These are phyloP conservation scores for Nanorana parkeri DNA, from an alignment of 2,113 vertebrate species.

Conservation along the genomic window DNA sequence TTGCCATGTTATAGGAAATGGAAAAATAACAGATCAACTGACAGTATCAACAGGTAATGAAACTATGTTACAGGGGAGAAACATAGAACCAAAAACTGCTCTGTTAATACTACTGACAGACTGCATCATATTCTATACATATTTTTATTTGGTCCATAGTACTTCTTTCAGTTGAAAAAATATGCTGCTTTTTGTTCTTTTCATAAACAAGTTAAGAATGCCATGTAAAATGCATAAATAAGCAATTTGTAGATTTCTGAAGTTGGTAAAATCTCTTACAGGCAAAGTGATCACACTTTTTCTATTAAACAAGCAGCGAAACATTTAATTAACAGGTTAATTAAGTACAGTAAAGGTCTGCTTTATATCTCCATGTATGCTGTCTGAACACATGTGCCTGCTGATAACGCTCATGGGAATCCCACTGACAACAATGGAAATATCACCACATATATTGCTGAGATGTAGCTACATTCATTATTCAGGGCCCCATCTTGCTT, in stretches of 20 bases:
- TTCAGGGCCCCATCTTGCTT: background rate
- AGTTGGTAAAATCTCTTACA: background rate
- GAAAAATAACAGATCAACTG: no score
- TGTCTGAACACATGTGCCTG: conserved; percentile 4
- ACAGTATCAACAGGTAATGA: no score
- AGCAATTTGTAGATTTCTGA: conserved; percentile 32
- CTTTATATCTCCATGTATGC: conserved; percentile 38
- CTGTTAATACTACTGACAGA: no score
- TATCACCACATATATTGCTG: background rate
- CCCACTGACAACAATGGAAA: conserved; percentile 1
- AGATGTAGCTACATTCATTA: background rate
- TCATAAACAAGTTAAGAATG: background rate
- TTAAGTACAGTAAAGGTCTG: conserved; percentile 27
- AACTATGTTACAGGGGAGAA: no score
- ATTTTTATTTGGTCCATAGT: no score
- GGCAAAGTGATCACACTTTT: conserved; percentile 45
- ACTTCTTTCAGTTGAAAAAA: background rate
- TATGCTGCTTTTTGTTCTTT: background rate
- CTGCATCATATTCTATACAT: no score
- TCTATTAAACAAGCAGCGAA: conserved; percentile 43
- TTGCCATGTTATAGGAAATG: no score
- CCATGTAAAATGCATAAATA: conserved; percentile 14
- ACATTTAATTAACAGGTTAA: conserved; percentile 48
- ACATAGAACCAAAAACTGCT: no score
- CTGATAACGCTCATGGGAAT: conserved; percentile 17